Base-by-base conservation (phyloP, 1,140 invertebrate genomes). In the Eriocheir sinensis region DNA sequence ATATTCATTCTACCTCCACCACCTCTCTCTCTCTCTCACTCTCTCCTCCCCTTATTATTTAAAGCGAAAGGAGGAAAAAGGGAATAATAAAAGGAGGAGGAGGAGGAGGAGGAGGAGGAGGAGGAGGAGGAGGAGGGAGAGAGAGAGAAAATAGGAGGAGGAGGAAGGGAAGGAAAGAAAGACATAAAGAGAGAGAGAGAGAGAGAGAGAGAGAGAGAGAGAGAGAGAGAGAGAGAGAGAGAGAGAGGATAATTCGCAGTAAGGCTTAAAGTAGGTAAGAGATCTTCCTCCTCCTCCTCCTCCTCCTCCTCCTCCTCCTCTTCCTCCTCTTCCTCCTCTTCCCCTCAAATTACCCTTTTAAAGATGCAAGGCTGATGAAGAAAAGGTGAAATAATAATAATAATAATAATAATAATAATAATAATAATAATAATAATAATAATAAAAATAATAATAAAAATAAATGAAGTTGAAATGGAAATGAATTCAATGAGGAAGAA, bases 361-460 rank as follows among this genome's bases (percentile, higher is more conserved):
- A 38, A 83, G 4, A 8, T 8, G 21, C 81, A n/a, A 83, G n/a
- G 4, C 1, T 21, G 30, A 21, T 15, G 12, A 72, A 72, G 12
- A 72, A 72, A 15, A 72, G n/a, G 12, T 15, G n/a, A 15, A 72
- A 72, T 72, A 72, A 72, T 72, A 72, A 72, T n/a, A 72, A 72
- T n/a, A 83, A 83, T 38, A 83, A 83, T 38, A 83, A 83, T 38
- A 83, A 83, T 6, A 83, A 83, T 83, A 83, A 83, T 83, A 83
- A 83, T 83, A 83, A 83, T 83, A 83, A 83, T 83, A 83, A 83
- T 83, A 83, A 83, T 83, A 38, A 83, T 83, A 83, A 83, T 83
- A 83, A 34, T 83, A 83, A 83, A 17, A 83, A 83, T 83, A 38
- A 83, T 83, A 83, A 83, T 83, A 83, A 83, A 21, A 34, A 83